Percentiles rank a stretch among this genome's conserved stretches.
phyloP scores from a whole-genome alignment of 2,888 invertebrate species.

The Eupeodes luniger region DNA sequence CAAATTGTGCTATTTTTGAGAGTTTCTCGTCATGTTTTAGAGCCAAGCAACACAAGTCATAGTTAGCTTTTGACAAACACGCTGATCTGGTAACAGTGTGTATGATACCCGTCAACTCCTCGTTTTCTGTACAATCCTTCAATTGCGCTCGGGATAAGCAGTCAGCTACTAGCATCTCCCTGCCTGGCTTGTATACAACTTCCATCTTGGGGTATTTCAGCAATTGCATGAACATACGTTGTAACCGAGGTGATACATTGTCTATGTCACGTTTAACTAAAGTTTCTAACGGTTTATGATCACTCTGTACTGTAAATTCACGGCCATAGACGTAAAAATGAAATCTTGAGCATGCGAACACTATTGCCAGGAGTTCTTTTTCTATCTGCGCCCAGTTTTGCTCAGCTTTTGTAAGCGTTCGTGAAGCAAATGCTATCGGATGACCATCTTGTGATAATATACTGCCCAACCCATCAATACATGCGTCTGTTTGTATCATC shows the following conservation, averaged over 20 bases:
- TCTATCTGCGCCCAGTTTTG: conserved; percentile 81
- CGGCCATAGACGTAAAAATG: conserved; percentile 18
- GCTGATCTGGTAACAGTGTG: neutral
- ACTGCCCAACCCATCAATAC: conserved; percentile 78
- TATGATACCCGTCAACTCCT: neutral
- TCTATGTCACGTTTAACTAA: no score
- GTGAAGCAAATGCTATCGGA: conserved; percentile 80
- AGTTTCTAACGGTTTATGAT: no score
- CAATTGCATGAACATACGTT: conserved; percentile 78
- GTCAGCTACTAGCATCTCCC: conserved; percentile 68
- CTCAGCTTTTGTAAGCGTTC: conserved; percentile 78
- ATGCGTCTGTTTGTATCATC: conserved; percentile 79
- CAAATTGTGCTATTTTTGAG: conserved; percentile 27
- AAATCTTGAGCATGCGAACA: conserved; percentile 76
- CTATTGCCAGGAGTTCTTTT: conserved; percentile 81
- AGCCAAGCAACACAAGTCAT: conserved; percentile 33
- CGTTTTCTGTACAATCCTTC: conserved; percentile 36
- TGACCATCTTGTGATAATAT: conserved; percentile 79
- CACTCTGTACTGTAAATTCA: no score
- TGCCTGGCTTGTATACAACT: conserved; percentile 77
- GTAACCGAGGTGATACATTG: conserved; percentile 76
- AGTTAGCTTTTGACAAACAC: conserved; percentile 56
- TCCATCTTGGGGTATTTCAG: conserved; percentile 77
- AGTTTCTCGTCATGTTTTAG: conserved; percentile 40
- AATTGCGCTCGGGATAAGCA: conserved; percentile 75